Percentiles rank a stretch among this genome's conserved stretches.
phyloP scores from a whole-genome alignment of 2,888 invertebrate species.

The Crossocerus cetratus region DNA sequence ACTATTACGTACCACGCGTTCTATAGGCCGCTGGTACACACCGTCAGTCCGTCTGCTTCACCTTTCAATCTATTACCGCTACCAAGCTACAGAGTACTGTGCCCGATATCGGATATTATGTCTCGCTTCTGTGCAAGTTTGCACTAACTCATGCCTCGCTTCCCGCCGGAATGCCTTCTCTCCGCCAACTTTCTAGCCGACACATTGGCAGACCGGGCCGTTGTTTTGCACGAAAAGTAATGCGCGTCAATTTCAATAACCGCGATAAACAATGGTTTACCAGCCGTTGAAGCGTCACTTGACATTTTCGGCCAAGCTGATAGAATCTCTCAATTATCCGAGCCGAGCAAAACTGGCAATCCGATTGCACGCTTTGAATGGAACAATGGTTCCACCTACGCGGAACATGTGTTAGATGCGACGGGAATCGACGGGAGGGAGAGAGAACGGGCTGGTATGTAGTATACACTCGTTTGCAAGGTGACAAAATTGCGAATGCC shows the following conservation, averaged over 20 bases:
- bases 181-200: neutral
- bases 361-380: neutral
- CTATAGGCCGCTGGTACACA: constrained; percentile 13
- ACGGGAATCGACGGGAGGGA: neutral
- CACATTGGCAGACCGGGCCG: neutral
- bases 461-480: neutral
- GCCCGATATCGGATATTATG: constrained; percentile 31
- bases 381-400: no score
- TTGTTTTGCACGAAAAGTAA: neutral
- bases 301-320: neutral
- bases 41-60: constrained; percentile 45
- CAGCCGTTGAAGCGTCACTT: no score
- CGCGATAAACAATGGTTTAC: no score
- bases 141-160: constrained; percentile 16
- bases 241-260: no score
- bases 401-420: no score
- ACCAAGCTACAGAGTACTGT: constrained; percentile 37
- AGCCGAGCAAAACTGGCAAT: neutral
- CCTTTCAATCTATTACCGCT: constrained; percentile 49
- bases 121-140: constrained; percentile 12
- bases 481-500: neutral
- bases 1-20: constrained; percentile 48
- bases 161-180: constrained; percentile 27
- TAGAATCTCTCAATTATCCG: neutral
- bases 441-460: neutral